Conservation (phyloP, 2,888 invertebrate genomes). For the Microplitis deprimator region DNA sequence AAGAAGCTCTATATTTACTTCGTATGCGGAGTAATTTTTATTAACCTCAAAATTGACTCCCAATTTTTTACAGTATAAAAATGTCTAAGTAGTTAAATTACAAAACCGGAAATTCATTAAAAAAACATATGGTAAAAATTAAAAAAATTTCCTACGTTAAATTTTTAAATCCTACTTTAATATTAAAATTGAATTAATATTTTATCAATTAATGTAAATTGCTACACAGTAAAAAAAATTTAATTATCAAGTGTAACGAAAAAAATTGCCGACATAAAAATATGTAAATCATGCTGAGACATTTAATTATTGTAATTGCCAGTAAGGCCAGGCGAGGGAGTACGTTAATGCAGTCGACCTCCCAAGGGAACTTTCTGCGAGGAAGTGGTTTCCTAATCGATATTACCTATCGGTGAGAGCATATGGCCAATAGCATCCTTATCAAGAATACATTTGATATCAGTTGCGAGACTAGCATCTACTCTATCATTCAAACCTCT, state of each 20-base stretch:
- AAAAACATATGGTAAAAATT: no score
- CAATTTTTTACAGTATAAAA: no score
- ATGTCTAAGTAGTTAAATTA: no score
- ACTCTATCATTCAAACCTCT: neutral
- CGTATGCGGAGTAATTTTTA: no score
- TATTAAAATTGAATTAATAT: neutral
- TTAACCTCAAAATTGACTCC: no score
- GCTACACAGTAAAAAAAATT: neutral
- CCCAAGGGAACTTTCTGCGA: slow-evolving; percentile 39
- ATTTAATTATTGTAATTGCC: slow-evolving; percentile 52
- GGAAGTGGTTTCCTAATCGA: slow-evolving; percentile 48
- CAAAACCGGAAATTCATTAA: no score
- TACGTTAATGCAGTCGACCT: slow-evolving; percentile 28
- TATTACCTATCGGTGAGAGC: slow-evolving; percentile 48
- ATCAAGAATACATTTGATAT: slow-evolving; percentile 35
- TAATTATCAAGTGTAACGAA: neutral
- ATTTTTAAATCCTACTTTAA: no score
- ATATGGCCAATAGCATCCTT: slow-evolving; percentile 46
- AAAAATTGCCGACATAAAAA: slow-evolving; percentile 29
- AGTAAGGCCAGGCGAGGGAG: slow-evolving; percentile 34
- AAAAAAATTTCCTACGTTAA: no score
- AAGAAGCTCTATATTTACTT: no score
- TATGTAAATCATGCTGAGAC: slow-evolving; percentile 44
- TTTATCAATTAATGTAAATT: neutral
- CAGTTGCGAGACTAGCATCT: neutral